phyloP scores from a whole-genome alignment of 2,113 vertebrate species.

The Seriola dumerili region DNA sequence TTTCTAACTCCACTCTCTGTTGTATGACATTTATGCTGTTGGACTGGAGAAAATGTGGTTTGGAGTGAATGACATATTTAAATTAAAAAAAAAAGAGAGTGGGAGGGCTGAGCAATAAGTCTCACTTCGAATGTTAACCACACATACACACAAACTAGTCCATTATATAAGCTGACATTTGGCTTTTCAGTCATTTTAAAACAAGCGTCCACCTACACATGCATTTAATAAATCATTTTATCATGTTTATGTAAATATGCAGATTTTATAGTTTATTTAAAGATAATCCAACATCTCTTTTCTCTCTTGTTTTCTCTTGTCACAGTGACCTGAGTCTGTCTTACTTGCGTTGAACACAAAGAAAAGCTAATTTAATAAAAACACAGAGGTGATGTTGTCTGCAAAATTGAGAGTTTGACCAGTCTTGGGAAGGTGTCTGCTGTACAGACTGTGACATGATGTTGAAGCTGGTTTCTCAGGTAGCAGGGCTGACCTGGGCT shows the following conservation, averaged over 20 bases:
- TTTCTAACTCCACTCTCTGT: too few species aligned
- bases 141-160: neutral
- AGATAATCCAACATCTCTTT: neutral
- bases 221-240: neutral
- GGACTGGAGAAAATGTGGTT: too few species aligned
- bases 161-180: neutral
- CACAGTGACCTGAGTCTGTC: neutral
- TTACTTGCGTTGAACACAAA: too few species aligned
- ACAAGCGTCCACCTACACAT: neutral
- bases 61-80: neutral
- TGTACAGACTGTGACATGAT: too few species aligned
- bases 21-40: too few species aligned
- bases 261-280: neutral
- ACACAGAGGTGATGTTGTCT: too few species aligned
- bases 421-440: too few species aligned
- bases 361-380: neutral
- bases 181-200: neutral
- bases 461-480: too few species aligned
- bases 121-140: neutral
- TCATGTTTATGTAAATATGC: constrained; percentile 22
- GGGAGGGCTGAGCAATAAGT: neutral
- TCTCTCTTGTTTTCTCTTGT: neutral
- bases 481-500: too few species aligned
- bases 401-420: too few species aligned
- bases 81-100: too few species aligned